Conservation (phyloP, 1,140 invertebrate species). For the Drosophila tani region DNA sequence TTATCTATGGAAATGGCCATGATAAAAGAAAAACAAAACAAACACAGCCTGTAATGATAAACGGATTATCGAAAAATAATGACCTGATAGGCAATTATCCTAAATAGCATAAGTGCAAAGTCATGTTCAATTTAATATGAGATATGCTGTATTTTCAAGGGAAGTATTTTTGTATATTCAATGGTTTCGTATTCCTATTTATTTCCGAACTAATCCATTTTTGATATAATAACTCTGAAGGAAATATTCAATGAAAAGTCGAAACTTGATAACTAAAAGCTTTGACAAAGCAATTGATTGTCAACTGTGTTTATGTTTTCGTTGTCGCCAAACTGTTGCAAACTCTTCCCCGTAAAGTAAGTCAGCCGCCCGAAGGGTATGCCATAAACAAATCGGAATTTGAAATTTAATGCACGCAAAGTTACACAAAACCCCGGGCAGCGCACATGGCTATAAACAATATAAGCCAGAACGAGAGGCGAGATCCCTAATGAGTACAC, state of each 20-base stretch:
- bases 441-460: conserved; percentile 6
- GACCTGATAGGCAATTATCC: conserved; percentile 24
- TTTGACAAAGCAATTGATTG: conserved; percentile 1
- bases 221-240: not conserved
- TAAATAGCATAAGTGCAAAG: conserved; percentile 15
- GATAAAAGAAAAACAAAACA: conserved; percentile 29
- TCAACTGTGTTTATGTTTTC: conserved; percentile 27
- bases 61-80: conserved; percentile 30
- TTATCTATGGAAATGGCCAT: conserved; percentile 28
- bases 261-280: not conserved
- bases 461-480: conserved; percentile 21
- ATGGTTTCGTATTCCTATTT: not conserved
- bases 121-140: conserved; percentile 8
- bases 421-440: conserved; percentile 58
- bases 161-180: not conserved
- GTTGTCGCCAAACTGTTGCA: not conserved
- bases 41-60: conserved; percentile 25
- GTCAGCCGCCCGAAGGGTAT: conserved; percentile 43
- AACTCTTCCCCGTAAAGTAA: conserved; percentile 26
- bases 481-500: conserved; percentile 10
- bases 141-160: not conserved
- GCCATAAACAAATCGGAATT: conserved; percentile 46
- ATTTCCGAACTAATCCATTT: not conserved
- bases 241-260: not conserved
- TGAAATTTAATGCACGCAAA: conserved; percentile 70